Base-by-base conservation (phyloP, 2,113 vertebrate species). In the Hemiscyllium ocellatum region DNA sequence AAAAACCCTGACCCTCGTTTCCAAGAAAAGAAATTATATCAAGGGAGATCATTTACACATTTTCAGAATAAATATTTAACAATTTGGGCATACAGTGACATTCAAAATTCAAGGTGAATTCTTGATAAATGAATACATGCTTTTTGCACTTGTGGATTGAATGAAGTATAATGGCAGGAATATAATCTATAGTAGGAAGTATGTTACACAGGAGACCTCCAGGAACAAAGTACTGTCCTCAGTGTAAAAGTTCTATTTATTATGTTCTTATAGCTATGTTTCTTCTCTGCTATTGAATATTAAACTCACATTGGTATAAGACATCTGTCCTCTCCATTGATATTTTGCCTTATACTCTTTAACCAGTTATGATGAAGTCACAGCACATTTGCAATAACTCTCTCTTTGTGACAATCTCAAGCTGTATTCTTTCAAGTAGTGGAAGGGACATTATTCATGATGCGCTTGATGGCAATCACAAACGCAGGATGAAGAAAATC, bases 31-130 rank as follows among this genome's bases (percentile, higher is more conserved):
- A 61, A 90, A 90, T 90, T 65, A 61, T 12, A 66, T 37, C 29
- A 33, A 91, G 17, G 61, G 89, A 93, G n/a, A 93, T 93, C 37
- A 68, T 66, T 93, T 66, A 66, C 19, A 66, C 89, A 93, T 22
- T n/a, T 66, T 91, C n/a, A 66, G n/a, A 93, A 37, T 93, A 93
- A 93, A 93, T 93, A 93, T 93, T 93, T 93, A 93, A 93, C 89
- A 93, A 66, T 66, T 93, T 93, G 61, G 37, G 33, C 65, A 66
- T 66, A 33, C 42, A 61, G 89, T 66, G 65, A 93, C 89, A 93
- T 93, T 93, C 89, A 93, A n/a, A 66, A 93, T 66, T 68, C 89
- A 93, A 17, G 89, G 89, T 93, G 89, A 66, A 93, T 20, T 24
- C 87, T 66, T 93, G 33, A 47, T 37, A 66, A 66, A 93, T 42